phyloP scores from a whole-genome alignment of 2,797 vertebrate genomes.

The Tenualosa thibaudeaui region DNA sequence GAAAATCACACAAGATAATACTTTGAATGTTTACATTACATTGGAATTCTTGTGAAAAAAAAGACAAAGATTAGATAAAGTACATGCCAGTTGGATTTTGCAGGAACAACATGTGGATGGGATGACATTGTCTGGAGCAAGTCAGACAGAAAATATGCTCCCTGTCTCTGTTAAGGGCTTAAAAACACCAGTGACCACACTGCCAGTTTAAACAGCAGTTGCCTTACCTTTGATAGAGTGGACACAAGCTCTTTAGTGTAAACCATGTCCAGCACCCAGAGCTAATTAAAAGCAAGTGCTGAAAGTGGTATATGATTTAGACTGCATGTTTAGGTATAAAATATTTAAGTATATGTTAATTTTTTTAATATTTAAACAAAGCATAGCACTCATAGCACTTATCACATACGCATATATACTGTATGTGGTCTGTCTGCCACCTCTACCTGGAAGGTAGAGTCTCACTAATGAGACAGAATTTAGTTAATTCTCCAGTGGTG shows the following conservation, averaged over 20 bases:
- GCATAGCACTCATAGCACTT: no score
- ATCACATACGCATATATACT: no score
- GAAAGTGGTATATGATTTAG: no score
- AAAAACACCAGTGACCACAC: not conserved
- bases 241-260: not conserved
- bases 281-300: not conserved
- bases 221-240: not conserved
- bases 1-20: not conserved
- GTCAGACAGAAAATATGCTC: not conserved
- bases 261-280: not conserved
- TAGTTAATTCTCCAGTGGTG: no score
- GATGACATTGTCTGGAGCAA: conserved; percentile 5
- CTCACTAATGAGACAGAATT: no score
- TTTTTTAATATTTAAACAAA: no score
- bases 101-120: not conserved
- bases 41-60: not conserved
- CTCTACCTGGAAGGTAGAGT: no score
- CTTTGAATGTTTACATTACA: not conserved
- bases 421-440: no score
- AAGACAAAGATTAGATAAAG: not conserved
- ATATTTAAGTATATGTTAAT: no score
- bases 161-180: not conserved
- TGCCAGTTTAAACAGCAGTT: not conserved
- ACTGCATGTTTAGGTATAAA: no score
- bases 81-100: not conserved